Conservation (phyloP, 2,113 vertebrate genomes). For the Phaethon lepturus region DNA sequence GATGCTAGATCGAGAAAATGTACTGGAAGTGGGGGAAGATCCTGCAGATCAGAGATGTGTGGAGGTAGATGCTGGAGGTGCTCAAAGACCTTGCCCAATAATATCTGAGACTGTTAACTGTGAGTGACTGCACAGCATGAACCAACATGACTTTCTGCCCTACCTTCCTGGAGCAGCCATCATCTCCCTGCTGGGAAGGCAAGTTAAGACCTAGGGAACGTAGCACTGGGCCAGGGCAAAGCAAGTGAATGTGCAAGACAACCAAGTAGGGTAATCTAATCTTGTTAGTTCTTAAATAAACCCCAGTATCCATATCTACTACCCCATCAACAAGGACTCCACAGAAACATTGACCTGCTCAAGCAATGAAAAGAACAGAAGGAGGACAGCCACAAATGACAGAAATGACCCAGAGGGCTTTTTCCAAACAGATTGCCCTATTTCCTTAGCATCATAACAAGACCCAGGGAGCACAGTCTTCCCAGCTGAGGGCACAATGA, state of each 20-base stretch:
- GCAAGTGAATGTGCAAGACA: neutral
- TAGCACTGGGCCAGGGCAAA: accelerated
- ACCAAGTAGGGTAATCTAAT: neutral
- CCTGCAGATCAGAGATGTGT: neutral
- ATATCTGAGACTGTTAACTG: neutral
- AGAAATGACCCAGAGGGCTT: neutral
- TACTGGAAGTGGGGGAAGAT: neutral
- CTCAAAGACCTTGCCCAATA: neutral
- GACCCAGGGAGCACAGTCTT: neutral
- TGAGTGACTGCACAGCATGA: neutral
- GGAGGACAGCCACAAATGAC: neutral
- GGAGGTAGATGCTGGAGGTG: neutral
- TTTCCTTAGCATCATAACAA: neutral
- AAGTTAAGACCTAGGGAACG: neutral
- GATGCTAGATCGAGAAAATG: neutral
- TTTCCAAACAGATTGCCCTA: neutral
- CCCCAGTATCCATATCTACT: neutral
- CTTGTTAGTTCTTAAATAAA: neutral
- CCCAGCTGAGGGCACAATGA: accelerated
- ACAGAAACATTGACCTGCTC: neutral
- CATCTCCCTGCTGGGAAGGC: neutral
- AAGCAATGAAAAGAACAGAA: neutral
- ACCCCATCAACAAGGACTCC: neutral
- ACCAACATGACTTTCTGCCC: neutral
- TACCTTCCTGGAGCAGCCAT: neutral